Evolutionary conservation across 1,140 invertebrate genomes (phyloP), one percentile per base, ranked within the genome.

Genomic region (Stegodyphus dumicola): DNA sequence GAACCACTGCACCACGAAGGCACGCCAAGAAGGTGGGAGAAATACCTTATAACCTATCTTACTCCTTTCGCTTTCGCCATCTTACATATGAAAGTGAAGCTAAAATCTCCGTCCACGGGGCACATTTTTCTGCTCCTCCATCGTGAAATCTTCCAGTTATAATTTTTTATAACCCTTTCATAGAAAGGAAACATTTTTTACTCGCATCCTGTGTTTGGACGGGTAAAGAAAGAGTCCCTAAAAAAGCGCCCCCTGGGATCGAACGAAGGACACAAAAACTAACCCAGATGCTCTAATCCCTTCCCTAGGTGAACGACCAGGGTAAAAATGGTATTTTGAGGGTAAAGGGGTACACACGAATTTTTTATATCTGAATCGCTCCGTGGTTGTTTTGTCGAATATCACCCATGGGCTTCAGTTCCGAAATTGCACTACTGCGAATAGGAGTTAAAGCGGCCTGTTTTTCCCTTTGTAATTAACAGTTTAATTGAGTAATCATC

Each of bases 231-330:
- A 53, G 51, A 76, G 69, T 11, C 54, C 73, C 73, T 51, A 10
- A 66, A 74, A 74, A 75, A 66, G 54, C n/a, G 79, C 71, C 79
- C 79, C 71, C 6, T 15, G 53, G 53, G 65, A 33, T 18, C 52
- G 53, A 67, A 51, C n/a, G 71, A 66, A 66, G 52, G 70, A 7
- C 70, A 52, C 48, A 60, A 85, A 85, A 85, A 76, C 67, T 49
- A 7, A 56, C 13, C 33, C 69, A 71, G 67, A 65, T 85, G 52
- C 71, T 52, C 71, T 18, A 9, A 13, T 49, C 33, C n/a, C n/a
- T 73, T 49, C 73, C 54, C 81, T 81, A 48, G 81, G 81, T 85
- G 73, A 85, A 85, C 60, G 81, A 85, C 81, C 81, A 85, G 81
- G 52, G 33, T 52, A 75, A 52, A 75, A 66, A 75, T 52, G 80